Evolutionary conservation across 1,140 invertebrate genomes (phyloP), one percentile per base, ranked within the genome.

Genomic region (Drosophila nannoptera): DNA sequence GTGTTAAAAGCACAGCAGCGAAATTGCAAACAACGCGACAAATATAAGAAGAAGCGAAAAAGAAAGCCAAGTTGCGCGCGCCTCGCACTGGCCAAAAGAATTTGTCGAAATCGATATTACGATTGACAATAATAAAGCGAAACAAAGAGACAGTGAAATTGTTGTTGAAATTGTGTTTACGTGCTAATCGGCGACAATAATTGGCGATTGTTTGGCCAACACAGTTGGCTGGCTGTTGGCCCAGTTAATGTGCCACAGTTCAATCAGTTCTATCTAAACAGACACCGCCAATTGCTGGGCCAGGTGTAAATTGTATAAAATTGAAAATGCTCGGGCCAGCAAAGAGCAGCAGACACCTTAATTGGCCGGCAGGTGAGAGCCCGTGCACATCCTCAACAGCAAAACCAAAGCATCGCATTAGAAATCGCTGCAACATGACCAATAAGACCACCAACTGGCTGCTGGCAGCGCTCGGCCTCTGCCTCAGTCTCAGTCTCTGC

Each of bases 1-100:
- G 76, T 78, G 80, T 73, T 84, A 86, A 84, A 80, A 22, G 3
- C 86, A 76, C 69, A 77, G 69, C 63, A 84, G 80, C 69, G 81
- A 83, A 83, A 84, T 80, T 84, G 66, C 69, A 75, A 83, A 78
- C 71, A 77, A 64, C 45, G 45, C 45, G 16, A 69, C 70, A 31
- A 69, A 55, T 45, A 69, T 29, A 42, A 7, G 33, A 33, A 43
- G n/a, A 43, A 64, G 59, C 74, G 42, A 43, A 62, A 77, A 70
- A 77, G 81, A 84, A 83, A 83, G 80, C 64, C 67, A 56, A 43
- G 11, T 9, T 48, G 55, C 63, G 62, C 62, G 62, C 58, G 48
- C 31, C 52, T 62, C 69, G 52, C 64, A 62, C 14, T 4, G 49
- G 38, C 12, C 8, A 16, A 56, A 60, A 73, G 60, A 69, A 64